These are phyloP conservation scores for Alentia gelatinosa DNA, from an alignment of 2,888 invertebrate genomes.

Conservation along the genomic window DNA sequence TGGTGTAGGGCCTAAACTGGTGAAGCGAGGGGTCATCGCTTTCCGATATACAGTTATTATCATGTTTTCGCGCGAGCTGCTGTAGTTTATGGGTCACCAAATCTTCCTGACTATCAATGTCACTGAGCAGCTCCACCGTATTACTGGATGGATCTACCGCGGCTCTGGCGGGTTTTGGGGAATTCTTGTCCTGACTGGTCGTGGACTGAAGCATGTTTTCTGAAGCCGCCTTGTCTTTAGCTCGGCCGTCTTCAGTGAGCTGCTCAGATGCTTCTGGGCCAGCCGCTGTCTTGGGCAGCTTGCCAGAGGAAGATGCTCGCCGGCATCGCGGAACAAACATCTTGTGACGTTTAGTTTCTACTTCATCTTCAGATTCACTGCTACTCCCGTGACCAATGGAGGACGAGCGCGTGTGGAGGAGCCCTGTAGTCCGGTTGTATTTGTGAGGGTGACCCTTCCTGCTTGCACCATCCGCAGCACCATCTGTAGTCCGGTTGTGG, in stretches of 20 bases:
- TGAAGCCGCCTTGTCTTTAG: not conserved
- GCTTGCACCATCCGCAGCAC: not conserved
- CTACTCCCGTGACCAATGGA: slow-evolving; percentile 39
- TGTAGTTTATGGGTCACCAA: slow-evolving; percentile 41
- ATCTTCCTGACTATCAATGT: slow-evolving; percentile 38
- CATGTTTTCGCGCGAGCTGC: slow-evolving; percentile 17
- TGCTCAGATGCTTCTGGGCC: not conserved
- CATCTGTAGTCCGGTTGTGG: not conserved
- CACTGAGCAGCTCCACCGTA: not conserved
- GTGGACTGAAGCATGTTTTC: not conserved
- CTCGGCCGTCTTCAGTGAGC: not conserved
- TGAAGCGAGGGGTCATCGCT: slow-evolving; percentile 11
- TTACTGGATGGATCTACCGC: not conserved
- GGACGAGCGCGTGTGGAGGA: slow-evolving; percentile 23
- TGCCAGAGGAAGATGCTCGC: slow-evolving; percentile 25
- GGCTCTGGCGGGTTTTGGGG: not conserved
- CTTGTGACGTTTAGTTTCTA: slow-evolving; percentile 39
- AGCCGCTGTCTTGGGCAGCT: not conserved
- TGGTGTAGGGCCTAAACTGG: not conserved
- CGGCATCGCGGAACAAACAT: slow-evolving; percentile 49
- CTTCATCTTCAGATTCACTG: slow-evolving; percentile 54
- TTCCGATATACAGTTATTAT: slow-evolving; percentile 3
- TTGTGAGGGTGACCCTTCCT: slow-evolving; percentile 20
- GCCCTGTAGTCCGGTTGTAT: slow-evolving; percentile 2
- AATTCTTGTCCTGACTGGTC: not conserved